Evolutionary conservation across 2,797 vertebrate genomes (phyloP), one percentile per base, ranked within the genome.

Genomic region (Poeciliopsis turneri): DNA sequence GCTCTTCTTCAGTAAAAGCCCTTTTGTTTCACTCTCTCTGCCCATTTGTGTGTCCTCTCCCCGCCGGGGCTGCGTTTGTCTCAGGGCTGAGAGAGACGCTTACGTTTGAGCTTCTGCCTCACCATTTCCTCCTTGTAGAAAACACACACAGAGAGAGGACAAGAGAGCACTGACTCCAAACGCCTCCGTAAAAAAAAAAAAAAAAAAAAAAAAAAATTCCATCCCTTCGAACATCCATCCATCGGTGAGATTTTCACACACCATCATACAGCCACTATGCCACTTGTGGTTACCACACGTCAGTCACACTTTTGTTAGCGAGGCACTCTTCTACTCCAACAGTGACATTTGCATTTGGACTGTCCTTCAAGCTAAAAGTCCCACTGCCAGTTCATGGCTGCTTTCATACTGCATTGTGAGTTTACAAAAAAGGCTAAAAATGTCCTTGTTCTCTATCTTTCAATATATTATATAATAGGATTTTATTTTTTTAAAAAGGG

Each of bases 381-480:
- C 89, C 84, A 78, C 71, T 81, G 87, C 80, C 86, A 83, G 80
- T 82, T 92, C 82, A 82, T 78, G 69, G 73, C 75, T 76, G 77
- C 80, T 69, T 80, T 89, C 75, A 79, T 79, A 80, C 83, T 49
- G 81, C 81, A 78, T 84, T 77, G 86, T 77, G 78, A 85, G 78
- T 87, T 87, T 51, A 23, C 49, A 73, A 86, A 33, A 85, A 84
- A 79, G 90, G 80, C 90, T 84, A 82, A 71, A 90, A 88, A 87
- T 72, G 76, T 92, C 85, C 89, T 83, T 81, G 68, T 85, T 88
- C 75, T 81, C 59, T 93, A 95, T 86, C 89, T 88, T 93, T 96
- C 96, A 97, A 97, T 97, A 97, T 97, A 98, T 99, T 98, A 96
- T 97, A 97, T 96, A 92, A 91, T 94, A 94, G 80, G 95, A 96